Evolutionary conservation across 2,888 invertebrate genomes (phyloP).

Genomic region (Lepetodrilus schrolli): DNA sequence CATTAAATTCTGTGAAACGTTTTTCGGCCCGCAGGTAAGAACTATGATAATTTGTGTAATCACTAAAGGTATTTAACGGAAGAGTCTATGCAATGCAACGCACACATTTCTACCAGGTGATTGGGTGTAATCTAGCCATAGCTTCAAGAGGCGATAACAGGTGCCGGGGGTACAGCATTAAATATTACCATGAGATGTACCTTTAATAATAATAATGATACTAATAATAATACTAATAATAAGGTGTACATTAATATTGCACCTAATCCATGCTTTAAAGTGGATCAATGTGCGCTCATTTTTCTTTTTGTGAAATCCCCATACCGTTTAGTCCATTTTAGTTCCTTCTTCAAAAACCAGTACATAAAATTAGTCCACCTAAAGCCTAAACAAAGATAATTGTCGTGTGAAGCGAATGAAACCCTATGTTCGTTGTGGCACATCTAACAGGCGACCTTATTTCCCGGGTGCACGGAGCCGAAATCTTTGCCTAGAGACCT

Average conservation of each 20-base stretch:
- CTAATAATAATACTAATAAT: not conserved
- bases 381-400: constrained; percentile 17
- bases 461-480: constrained; percentile 2
- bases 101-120: too few relatives aligned
- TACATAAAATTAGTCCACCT: constrained; percentile 5
- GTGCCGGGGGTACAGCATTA: too few relatives aligned
- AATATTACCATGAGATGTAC: not conserved
- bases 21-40: too few relatives aligned
- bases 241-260: not conserved
- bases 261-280: not conserved
- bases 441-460: not conserved
- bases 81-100: too few relatives aligned
- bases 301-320: not conserved
- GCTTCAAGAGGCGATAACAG: too few relatives aligned
- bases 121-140: too few relatives aligned
- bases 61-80: too few relatives aligned
- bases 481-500: constrained; percentile 14
- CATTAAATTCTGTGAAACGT: too few relatives aligned
- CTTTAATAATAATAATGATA: not conserved
- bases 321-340: not conserved
- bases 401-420: not conserved
- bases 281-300: too few relatives aligned
- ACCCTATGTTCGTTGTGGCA: not conserved
- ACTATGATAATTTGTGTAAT: too few relatives aligned
- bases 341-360: constrained; percentile 2